Evolutionary conservation across 2,113 vertebrate genomes (phyloP).

Genomic region (Carlito syrichta): DNA sequence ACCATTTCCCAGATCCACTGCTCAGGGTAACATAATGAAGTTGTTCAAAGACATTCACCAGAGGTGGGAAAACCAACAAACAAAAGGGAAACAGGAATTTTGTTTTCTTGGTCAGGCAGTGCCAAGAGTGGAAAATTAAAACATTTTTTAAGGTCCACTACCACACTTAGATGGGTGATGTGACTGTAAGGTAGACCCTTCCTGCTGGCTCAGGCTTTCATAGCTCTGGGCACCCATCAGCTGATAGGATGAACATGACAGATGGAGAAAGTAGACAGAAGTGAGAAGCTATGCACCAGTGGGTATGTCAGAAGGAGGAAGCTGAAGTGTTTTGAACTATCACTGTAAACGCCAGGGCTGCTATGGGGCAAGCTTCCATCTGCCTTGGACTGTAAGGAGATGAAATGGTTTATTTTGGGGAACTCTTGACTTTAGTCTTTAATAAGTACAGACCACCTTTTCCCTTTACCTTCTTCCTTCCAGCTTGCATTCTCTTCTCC

Average conservation of each 20-base stretch:
- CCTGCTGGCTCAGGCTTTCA: not conserved
- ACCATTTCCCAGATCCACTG: constrained; percentile 70
- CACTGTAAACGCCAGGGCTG: not conserved
- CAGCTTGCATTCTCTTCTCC: not conserved
- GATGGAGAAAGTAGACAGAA: not conserved
- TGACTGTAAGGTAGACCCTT: not conserved
- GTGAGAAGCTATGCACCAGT: not conserved
- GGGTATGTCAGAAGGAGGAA: not conserved
- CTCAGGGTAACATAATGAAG: constrained; percentile 67
- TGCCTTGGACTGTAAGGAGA: not conserved
- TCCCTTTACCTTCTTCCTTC: not conserved
- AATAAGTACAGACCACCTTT: too few species aligned
- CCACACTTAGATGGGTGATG: not conserved
- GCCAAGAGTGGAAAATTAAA: constrained; percentile 70
- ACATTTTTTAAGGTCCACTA: not conserved
- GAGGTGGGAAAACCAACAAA: not conserved
- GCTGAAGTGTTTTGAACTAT: not conserved
- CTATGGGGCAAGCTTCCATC: not conserved
- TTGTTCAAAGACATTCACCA: constrained; percentile 75
- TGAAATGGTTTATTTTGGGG: not conserved
- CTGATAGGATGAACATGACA: not conserved
- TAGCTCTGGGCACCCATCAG: not conserved
- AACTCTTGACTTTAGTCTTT: not conserved
- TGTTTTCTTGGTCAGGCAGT: constrained; percentile 68
- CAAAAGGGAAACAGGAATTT: constrained; percentile 53